These are phyloP conservation scores for Epirrhoe alternata DNA, from an alignment of 2,888 invertebrate genomes.

Conservation along the genomic window DNA sequence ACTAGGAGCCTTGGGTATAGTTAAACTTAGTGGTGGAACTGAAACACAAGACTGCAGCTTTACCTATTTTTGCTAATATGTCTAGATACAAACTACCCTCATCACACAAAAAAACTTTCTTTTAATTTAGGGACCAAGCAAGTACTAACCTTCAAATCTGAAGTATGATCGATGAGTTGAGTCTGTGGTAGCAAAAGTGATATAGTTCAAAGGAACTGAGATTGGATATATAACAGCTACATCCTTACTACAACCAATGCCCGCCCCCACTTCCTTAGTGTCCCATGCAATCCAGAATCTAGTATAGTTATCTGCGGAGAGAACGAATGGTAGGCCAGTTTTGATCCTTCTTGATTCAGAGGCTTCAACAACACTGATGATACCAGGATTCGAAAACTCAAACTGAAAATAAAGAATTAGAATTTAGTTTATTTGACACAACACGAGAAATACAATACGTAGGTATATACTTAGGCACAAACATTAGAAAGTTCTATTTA, in stretches of 20 bases:
- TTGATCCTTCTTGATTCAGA: slow-evolving; percentile 4
- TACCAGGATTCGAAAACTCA: slow-evolving; percentile 51
- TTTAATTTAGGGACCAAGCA: no score
- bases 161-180: slow-evolving; percentile 46
- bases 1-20: slow-evolving; percentile 25
- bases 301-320: slow-evolving; percentile 61
- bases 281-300: slow-evolving; percentile 83
- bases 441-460: no score
- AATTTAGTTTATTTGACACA: no score
- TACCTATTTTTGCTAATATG: no score
- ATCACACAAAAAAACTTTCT: no score
- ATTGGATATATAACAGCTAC: not conserved
- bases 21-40: slow-evolving; percentile 54
- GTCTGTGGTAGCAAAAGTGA: slow-evolving; percentile 51
- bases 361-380: slow-evolving; percentile 49
- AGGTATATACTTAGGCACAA: no score
- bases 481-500: no score
- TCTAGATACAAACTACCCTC: no score
- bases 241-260: slow-evolving; percentile 14
- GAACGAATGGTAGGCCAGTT: slow-evolving; percentile 18
- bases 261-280: slow-evolving; percentile 20
- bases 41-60: slow-evolving; percentile 17
- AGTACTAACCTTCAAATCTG: slow-evolving; percentile 66
- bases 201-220: slow-evolving; percentile 50
- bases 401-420: slow-evolving; percentile 38